Base-by-base conservation (phyloP, 2,797 vertebrate genomes). In the Avahi laniger region DNA sequence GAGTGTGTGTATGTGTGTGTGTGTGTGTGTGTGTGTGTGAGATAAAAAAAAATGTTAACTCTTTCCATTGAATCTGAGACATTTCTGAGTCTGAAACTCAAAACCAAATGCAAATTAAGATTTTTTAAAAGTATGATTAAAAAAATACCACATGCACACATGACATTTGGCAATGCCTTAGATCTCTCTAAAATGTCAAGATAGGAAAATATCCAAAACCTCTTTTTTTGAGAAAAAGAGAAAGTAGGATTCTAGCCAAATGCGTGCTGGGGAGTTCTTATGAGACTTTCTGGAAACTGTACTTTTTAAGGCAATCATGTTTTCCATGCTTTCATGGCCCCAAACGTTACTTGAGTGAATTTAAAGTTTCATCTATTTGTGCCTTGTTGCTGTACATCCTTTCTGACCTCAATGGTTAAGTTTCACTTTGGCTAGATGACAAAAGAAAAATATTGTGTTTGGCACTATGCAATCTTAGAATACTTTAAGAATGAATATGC, bases 381-480 rank as follows among this genome's bases (percentile, higher is more conserved):
- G 92, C 93, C 88, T 94, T 91, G 88, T 97, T 96, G 70, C 30
- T 85, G 90, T 73, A 46, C 81, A 83, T 96, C 89, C 69, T 96
- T 95, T 38, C 59, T 91, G 95, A 95, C 73, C n/a, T 69, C 26
- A 50, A 84, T 91, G 95, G 95, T 93, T 94, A 90, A 87, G 72
- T 98, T 97, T 98, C 97, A 93, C 65, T 91, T 96, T 91, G 95
- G 98, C 96, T 35, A 95, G 88, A 92, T 87, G 93, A 96, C 95
- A 92, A 89, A 96, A 91, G 76, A 46, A 86, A 96, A 97, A 97
- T 97, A 98, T 97, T 98, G 93, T 97, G 59, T 95, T 98, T 18
- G 0, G 94, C 81, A 94, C 59, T 13, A 9, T 1, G n/a, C 24
- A 54, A 33, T 85, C 86, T 96, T 91, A 82, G 73, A 94, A 86